These are phyloP conservation scores for Mongoloraphidia duomilia DNA, from an alignment of 2,888 invertebrate species.

Conservation along the genomic window DNA sequence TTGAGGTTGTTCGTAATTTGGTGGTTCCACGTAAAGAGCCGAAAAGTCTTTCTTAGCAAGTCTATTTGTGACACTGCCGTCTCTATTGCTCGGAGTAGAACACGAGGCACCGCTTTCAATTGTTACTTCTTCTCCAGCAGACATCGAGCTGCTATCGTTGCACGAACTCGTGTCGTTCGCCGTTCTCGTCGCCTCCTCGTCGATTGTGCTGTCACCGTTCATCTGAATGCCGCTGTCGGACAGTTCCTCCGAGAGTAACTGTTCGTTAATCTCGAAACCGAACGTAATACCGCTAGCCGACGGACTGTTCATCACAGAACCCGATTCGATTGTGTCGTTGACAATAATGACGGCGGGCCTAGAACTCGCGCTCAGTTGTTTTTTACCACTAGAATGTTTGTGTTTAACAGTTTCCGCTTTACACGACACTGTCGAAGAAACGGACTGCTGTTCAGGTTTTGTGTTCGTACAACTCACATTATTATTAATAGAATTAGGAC, in stretches of 20 bases:
- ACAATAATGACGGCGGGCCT: constrained; percentile 63
- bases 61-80: too few species aligned
- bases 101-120: constrained; percentile 10
- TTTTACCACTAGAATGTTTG: neutral
- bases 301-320: constrained; percentile 28
- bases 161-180: constrained; percentile 13
- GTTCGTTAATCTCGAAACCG: constrained; percentile 65
- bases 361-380: constrained; percentile 5
- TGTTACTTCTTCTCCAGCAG: constrained; percentile 18
- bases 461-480: neutral
- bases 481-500: neutral
- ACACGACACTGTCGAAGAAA: neutral
- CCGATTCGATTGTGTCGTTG: constrained; percentile 36
- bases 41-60: constrained; percentile 29
- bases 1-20: constrained; percentile 26
- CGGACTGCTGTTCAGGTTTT: too few species aligned
- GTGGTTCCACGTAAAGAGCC: constrained; percentile 30
- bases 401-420: neutral
- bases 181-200: neutral
- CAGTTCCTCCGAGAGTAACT: constrained; percentile 38
- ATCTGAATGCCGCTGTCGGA: neutral
- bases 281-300: constrained; percentile 61
- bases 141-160: constrained; percentile 15
- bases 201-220: neutral
- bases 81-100: neutral